These are phyloP conservation scores for Prosopocoilus inquinatus DNA, from an alignment of 2,888 invertebrate species.

Conservation along the genomic window DNA sequence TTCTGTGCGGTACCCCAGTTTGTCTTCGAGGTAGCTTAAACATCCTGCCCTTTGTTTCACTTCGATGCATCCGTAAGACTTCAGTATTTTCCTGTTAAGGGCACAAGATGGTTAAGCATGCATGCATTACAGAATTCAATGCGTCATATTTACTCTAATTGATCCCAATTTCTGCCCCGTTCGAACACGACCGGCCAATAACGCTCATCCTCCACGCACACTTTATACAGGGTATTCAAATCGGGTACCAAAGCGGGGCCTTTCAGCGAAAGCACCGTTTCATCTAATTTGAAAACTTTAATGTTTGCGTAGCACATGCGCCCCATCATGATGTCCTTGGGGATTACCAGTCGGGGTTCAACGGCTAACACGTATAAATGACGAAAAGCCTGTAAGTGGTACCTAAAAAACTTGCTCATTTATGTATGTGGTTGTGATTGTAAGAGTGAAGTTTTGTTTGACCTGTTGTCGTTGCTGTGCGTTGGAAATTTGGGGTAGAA, in stretches of 20 bases:
- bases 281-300: slow-evolving; percentile 55
- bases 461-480: slow-evolving; percentile 95
- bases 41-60: slow-evolving; percentile 90
- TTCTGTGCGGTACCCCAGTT: slow-evolving; percentile 74
- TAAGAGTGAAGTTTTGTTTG: slow-evolving; percentile 9
- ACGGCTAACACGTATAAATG: slow-evolving; percentile 95
- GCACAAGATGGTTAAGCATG: not conserved
- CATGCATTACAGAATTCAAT: not conserved
- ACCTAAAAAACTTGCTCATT: slow-evolving; percentile 69
- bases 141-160: slow-evolving; percentile 61
- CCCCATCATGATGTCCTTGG: slow-evolving; percentile 78
- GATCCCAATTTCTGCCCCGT: slow-evolving; percentile 79
- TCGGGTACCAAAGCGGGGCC: slow-evolving; percentile 89
- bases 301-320: slow-evolving; percentile 82
- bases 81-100: slow-evolving; percentile 61
- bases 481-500: slow-evolving; percentile 97
- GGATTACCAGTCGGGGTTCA: slow-evolving; percentile 84
- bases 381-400: slow-evolving; percentile 94
- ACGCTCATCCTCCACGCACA: slow-evolving; percentile 76
- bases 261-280: slow-evolving; percentile 51
- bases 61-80: slow-evolving; percentile 69
- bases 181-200: slow-evolving; percentile 91
- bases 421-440: not conserved
- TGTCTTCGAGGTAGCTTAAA: slow-evolving; percentile 83
- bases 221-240: slow-evolving; percentile 68